Conservation (phyloP, 35 echinoderm and acorn worm genomes). For the Nesometra sesokonis region DNA sequence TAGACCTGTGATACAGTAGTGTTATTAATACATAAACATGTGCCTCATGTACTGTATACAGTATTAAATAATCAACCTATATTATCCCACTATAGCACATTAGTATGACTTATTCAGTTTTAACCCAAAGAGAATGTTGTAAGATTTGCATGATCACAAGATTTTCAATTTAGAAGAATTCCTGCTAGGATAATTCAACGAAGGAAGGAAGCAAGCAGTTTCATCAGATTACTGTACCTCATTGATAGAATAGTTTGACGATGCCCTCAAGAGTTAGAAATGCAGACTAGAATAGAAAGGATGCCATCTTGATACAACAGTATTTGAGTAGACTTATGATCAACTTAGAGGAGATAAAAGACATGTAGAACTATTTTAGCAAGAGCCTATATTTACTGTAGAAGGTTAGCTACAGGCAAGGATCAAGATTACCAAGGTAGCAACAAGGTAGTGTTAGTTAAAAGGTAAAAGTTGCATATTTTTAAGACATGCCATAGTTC, state of each 20-base stretch:
- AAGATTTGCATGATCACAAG: neutral
- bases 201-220: neutral
- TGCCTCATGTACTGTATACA: too few species aligned
- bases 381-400: neutral
- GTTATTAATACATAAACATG: too few species aligned
- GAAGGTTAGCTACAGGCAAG: neutral
- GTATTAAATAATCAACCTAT: too few species aligned
- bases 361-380: neutral
- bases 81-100: too few species aligned
- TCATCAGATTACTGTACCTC: too few species aligned
- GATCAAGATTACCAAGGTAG: neutral
- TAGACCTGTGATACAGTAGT: too few species aligned
- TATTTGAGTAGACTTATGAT: neutral
- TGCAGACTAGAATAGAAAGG: neutral
- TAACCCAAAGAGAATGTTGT: neutral
- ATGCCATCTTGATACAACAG: too few species aligned
- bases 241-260: neutral
- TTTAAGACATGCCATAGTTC: too few species aligned
- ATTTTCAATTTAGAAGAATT: neutral
- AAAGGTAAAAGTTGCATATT: too few species aligned
- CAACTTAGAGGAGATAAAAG: neutral
- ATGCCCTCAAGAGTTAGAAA: neutral
- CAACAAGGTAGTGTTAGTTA: neutral
- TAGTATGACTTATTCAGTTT: too few species aligned
- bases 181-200: neutral